Evolutionary conservation across 2,113 vertebrate species (phyloP).

Genomic region (Ursus arctos): DNA sequence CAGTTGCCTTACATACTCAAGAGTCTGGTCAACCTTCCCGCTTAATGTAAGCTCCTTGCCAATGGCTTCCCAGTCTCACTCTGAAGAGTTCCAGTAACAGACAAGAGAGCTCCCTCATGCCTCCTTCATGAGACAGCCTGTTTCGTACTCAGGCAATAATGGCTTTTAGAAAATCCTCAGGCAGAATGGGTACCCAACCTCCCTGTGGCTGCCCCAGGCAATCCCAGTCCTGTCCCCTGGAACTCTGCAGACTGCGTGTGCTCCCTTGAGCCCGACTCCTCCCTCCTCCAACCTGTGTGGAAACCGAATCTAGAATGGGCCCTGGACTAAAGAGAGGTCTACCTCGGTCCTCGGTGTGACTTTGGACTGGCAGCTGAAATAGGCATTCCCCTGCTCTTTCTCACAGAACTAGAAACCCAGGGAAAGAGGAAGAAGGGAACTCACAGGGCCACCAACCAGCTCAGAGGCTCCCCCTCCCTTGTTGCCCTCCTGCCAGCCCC

Average conservation of each 20-base stretch:
- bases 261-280: background rate
- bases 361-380: background rate
- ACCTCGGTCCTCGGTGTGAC: background rate
- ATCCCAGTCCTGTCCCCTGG: background rate
- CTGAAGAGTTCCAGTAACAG: background rate
- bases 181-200: background rate
- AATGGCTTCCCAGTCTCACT: background rate
- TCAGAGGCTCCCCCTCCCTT: background rate
- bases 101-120: background rate
- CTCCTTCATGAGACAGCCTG: background rate
- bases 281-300: background rate
- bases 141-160: background rate
- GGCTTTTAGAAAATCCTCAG: slow-evolving; percentile 32
- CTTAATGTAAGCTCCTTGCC: background rate
- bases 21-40: background rate
- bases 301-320: background rate
- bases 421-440: background rate
- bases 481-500: background rate
- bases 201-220: background rate
- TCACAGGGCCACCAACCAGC: background rate
- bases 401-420: background rate
- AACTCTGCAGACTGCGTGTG: background rate
- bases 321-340: background rate
- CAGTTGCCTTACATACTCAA: background rate
- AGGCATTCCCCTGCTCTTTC: background rate